Evolutionary conservation across 2,113 vertebrate species (phyloP), one percentile per base, ranked within the genome.

Genomic region (Heterotis niloticus): DNA sequence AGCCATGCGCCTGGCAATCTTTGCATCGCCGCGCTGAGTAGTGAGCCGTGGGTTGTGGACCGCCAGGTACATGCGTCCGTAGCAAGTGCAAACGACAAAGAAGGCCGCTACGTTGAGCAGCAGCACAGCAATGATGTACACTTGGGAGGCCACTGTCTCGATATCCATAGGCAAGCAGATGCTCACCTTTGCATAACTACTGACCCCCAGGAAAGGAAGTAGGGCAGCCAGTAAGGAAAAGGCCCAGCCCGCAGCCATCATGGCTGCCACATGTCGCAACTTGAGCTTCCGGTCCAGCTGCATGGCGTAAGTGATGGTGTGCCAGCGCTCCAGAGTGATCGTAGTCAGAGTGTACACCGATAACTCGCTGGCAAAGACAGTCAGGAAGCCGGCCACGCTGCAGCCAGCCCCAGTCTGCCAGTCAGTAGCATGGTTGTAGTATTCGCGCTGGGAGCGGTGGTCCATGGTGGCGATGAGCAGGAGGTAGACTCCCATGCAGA

Each of bases 161-260:
- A 97, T 95, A 80, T 97, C 96, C 96, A 98, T 96, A n/a, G 96
- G 96, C 71, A 98, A 88, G 62, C 96, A 98, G 79, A 98, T 97
- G 88, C 96, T 97, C 84, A 98, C 96, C 84, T 96, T 96, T 88
- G 91, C 93, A 89, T 98, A 97, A 64, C 87, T 96, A 90, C 95
- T 98, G 83, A 98, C 90, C 0, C 96, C 95, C 1, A 95, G 18
- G 1, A 98, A 91, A 1, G 96, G 96, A 84, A 98, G 85, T 57
- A 85, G n/a, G 0, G 95, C 95, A 0, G 95, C 92, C 5, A 94
- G 69, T 2, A 94, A 71, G 51, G 96, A 94, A 83, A 97, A 94
- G 0, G 86, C 69, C 96, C 96, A 98, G 12, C 96, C 96, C 0
- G 83, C 92, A 0, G 86, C 91, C 96, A 98, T 97, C 62, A 97